Evolutionary conservation across 1,140 invertebrate species (phyloP).

Genomic region (Orchestia grillus): DNA sequence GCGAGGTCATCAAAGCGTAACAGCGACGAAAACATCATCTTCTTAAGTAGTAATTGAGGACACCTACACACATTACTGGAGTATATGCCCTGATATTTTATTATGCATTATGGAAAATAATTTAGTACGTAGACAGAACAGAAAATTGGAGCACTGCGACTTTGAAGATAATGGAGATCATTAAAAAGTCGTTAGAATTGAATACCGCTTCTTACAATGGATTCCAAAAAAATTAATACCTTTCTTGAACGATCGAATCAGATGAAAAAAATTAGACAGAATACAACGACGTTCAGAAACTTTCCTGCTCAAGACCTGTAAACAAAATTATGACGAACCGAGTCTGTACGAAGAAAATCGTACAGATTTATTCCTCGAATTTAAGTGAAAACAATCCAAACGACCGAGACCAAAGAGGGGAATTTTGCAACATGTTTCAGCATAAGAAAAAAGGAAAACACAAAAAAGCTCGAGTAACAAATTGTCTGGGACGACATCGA

Average conservation of each 20-base stretch:
- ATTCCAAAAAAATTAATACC: background rate
- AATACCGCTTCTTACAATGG: background rate
- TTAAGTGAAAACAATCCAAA: too few species aligned
- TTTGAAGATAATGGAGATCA: background rate
- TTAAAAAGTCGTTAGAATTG: background rate
- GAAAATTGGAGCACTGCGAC: background rate
- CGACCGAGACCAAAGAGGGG: too few species aligned
- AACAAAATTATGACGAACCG: too few species aligned
- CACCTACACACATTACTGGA: background rate
- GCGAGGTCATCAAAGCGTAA: background rate
- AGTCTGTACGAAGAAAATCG: too few species aligned
- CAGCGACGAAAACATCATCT: background rate
- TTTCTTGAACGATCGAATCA: too few species aligned
- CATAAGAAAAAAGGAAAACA: background rate
- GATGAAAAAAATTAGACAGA: too few species aligned
- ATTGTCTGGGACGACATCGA: background rate
- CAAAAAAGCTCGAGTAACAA: background rate
- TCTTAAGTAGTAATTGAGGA: background rate
- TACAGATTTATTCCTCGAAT: too few species aligned
- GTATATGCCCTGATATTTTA: background rate
- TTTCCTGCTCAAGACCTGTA: too few species aligned
- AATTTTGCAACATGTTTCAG: too few species aligned
- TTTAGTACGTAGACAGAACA: background rate
- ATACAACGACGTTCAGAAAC: too few species aligned
- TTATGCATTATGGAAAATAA: background rate